phyloP scores from a whole-genome alignment of 2,113 vertebrate species.

The Pseudolaguvia tuberculata region DNA sequence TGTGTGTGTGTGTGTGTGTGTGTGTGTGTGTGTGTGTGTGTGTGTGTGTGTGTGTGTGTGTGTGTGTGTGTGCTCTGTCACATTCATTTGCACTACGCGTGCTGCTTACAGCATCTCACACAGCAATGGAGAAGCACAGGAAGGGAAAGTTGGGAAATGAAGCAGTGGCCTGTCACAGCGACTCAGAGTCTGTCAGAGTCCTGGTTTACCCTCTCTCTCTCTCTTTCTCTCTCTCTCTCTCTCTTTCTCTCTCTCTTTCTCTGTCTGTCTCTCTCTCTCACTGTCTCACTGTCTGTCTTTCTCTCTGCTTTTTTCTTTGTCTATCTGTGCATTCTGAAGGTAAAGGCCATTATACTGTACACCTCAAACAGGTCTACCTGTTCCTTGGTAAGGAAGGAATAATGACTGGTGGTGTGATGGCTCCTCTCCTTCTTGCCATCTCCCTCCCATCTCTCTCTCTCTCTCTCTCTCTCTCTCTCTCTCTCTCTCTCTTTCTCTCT shows the following conservation, averaged over 20 bases:
- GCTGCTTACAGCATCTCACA: background rate
- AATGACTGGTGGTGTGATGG: conserved; percentile 49
- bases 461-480: too few relatives aligned
- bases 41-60: conserved; percentile 9
- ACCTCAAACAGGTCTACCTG: conserved; percentile 38
- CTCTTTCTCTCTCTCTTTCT: conserved; percentile 19
- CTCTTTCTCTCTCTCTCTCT: conserved; percentile 13
- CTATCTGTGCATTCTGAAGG: conserved; percentile 38
- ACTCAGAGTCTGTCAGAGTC: conserved; percentile 39
- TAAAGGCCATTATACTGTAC: conserved; percentile 44
- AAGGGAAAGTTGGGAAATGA: conserved; percentile 39
- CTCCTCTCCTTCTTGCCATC: conserved; percentile 18
- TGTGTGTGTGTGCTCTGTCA: conserved; percentile 18
- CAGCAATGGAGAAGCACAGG: conserved; percentile 11
- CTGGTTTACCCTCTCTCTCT: conserved; percentile 5
- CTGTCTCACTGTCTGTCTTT: conserved; percentile 1
- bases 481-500: too few relatives aligned
- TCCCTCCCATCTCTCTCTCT: too few relatives aligned
- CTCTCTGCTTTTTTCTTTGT: conserved; percentile 8
- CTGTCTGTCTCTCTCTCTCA: background rate
- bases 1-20: background rate
- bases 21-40: too few relatives aligned
- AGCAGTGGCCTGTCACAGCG: conserved; percentile 29
- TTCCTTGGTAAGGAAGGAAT: conserved; percentile 28
- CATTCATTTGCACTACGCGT: conserved; percentile 27